Percentiles rank a stretch among this genome's conserved stretches.
Conservation (phyloP, 1,140 invertebrate species). For the Daktulosphaira vitifoliae region DNA sequence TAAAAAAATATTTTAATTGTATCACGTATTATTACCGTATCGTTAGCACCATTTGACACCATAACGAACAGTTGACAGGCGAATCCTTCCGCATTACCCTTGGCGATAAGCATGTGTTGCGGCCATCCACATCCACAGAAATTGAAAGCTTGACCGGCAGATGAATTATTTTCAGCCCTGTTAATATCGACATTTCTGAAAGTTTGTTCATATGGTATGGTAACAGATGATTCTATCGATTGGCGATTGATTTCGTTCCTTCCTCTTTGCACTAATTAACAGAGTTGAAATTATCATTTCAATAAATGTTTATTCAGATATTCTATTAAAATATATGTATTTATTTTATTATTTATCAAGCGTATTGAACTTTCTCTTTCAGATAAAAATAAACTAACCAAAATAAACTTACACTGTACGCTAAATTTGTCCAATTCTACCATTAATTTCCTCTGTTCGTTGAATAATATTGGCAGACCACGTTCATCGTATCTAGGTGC, state of each 20-base stretch:
- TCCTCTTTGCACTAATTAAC: constrained; percentile 47
- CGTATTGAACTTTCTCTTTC: too few species aligned
- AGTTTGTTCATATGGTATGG: constrained; percentile 53
- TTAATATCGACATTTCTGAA: constrained; percentile 48
- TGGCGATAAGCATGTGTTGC: constrained; percentile 70
- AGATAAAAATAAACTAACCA: too few species aligned
- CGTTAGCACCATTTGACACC: constrained; percentile 64
- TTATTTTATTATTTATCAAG: too few species aligned
- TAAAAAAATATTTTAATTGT: too few species aligned
- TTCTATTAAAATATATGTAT: too few species aligned
- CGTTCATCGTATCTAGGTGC: constrained; percentile 50
- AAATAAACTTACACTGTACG: constrained; percentile 47
- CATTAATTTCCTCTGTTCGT: constrained; percentile 47
- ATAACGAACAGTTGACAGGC: constrained; percentile 66
- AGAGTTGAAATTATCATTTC: too few species aligned
- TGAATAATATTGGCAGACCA: constrained; percentile 45
- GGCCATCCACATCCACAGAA: constrained; percentile 85
- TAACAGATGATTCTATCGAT: constrained; percentile 51
- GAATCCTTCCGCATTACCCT: constrained; percentile 59
- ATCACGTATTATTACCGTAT: constrained; percentile 47
- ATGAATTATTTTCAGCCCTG: constrained; percentile 40
- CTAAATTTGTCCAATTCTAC: constrained; percentile 53
- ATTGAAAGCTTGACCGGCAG: constrained; percentile 46
- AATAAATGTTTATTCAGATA: too few species aligned
- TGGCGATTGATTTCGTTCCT: constrained; percentile 48